Conservation (phyloP, 2,888 invertebrate genomes). For the Branchipolynoe longqiensis region DNA sequence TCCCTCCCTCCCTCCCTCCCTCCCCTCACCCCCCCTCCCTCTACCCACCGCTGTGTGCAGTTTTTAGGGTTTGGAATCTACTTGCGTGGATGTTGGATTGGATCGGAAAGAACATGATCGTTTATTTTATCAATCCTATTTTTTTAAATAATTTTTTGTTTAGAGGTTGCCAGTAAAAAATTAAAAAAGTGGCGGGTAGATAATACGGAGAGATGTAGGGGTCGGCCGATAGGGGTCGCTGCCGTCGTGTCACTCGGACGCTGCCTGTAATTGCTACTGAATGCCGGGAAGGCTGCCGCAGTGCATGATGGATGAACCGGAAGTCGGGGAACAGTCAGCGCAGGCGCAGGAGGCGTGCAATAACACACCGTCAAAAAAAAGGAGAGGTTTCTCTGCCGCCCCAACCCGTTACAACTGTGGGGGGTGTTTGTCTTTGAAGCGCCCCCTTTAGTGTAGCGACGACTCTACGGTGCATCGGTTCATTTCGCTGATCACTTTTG, state of each 20-base stretch:
- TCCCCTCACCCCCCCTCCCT: too few species aligned
- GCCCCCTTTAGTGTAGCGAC: not conserved
- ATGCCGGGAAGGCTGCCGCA: slow-evolving; percentile 36
- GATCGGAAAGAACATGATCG: too few species aligned
- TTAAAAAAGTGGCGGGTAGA: not conserved
- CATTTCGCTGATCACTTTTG: slow-evolving; percentile 18
- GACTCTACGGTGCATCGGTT: not conserved
- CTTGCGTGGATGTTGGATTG: too few species aligned
- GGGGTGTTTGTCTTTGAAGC: slow-evolving; percentile 2
- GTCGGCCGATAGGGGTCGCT: slow-evolving; percentile 22
- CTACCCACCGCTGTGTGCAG: too few species aligned
- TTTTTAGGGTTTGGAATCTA: too few species aligned
- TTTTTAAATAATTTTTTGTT: too few species aligned
- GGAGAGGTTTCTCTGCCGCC: not conserved
- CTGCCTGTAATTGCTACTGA: slow-evolving; percentile 45
- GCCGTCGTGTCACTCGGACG: slow-evolving; percentile 17
- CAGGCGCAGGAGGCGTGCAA: slow-evolving; percentile 45
- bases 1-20: too few species aligned
- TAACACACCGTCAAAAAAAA: slow-evolving; percentile 47
- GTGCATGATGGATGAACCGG: slow-evolving; percentile 52
- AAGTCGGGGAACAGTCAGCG: slow-evolving; percentile 15
- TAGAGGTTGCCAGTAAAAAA: too few species aligned
- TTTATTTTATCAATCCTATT: too few species aligned
- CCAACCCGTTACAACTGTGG: not conserved
- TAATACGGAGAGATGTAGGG: slow-evolving; percentile 1